Conservation (phyloP, 2,888 invertebrate species). For the Drosophila limbata region DNA sequence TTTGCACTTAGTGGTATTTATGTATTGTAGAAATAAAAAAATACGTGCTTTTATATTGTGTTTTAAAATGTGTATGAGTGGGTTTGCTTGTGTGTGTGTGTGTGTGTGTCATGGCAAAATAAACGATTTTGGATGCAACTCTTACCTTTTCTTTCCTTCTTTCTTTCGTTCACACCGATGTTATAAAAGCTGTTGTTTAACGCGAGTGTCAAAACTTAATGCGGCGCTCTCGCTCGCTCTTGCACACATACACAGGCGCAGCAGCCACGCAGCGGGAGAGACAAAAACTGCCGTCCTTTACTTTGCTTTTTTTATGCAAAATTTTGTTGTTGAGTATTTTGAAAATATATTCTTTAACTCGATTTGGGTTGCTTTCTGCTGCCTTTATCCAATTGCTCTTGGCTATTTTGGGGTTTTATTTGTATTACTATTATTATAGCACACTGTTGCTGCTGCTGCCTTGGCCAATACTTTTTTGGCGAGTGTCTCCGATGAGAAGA, state of each 20-base stretch:
- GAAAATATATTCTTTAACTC: constrained; percentile 9
- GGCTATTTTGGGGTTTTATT: not conserved
- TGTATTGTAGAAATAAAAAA: constrained; percentile 12
- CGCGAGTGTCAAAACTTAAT: constrained; percentile 25
- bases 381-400: constrained; percentile 1
- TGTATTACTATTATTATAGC: constrained; percentile 7
- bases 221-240: constrained; percentile 25
- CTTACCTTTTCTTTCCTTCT: constrained; percentile 55
- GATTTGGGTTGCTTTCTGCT: constrained; percentile 14
- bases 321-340: constrained; percentile 30
- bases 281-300: constrained; percentile 15
- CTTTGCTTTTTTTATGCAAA: constrained; percentile 16
- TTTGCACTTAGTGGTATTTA: constrained; percentile 8
- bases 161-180: constrained; percentile 25
- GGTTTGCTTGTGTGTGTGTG: constrained; percentile 13
- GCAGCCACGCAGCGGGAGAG: constrained; percentile 52
- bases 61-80: constrained; percentile 11
- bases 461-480: constrained; percentile 55
- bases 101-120: constrained; percentile 32
- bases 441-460: constrained; percentile 34
- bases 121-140: constrained; percentile 53
- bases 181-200: constrained; percentile 32
- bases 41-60: constrained; percentile 22
- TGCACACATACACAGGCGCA: constrained; percentile 14
- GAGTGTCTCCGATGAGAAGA: constrained; percentile 53